phyloP scores from a whole-genome alignment of 2,888 invertebrate species.

The Cryptocheilus praepositus region DNA sequence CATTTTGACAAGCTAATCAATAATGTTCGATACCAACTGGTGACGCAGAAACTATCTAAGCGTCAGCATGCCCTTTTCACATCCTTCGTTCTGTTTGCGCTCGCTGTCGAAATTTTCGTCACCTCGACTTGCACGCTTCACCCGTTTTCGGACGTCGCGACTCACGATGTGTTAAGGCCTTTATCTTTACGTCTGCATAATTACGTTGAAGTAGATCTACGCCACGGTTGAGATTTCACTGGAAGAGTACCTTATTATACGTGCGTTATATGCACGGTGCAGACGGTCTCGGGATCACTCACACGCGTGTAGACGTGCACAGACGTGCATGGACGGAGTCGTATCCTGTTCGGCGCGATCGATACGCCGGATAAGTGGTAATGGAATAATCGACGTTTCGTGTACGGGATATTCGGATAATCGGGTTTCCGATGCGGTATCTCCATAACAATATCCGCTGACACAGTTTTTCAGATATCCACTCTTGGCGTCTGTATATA shows the following conservation, averaged over 20 bases:
- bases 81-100: too few relatives aligned
- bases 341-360: constrained; percentile 48
- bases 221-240: constrained; percentile 46
- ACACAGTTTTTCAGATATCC: constrained; percentile 40
- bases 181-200: constrained; percentile 39
- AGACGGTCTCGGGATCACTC: not conserved
- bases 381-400: constrained; percentile 58
- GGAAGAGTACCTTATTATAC: constrained; percentile 43
- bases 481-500: not conserved
- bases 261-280: constrained; percentile 34
- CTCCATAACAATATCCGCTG: constrained; percentile 47
- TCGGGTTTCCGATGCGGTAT: constrained; percentile 43
- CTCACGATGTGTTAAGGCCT: constrained; percentile 15
- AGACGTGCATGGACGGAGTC: not conserved
- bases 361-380: constrained; percentile 53
- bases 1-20: too few relatives aligned
- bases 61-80: too few relatives aligned
- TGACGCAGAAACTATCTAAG: too few relatives aligned
- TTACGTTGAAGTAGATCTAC: constrained; percentile 49
- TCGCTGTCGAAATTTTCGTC: too few relatives aligned
- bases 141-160: not conserved
- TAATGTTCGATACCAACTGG: too few relatives aligned
- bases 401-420: constrained; percentile 53
- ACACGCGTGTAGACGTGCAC: not conserved
- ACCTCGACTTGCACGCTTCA: not conserved